Evolutionary conservation across 2,797 vertebrate species (phyloP), one percentile per base, ranked within the genome.

Genomic region (Phylloscopus collybita): DNA sequence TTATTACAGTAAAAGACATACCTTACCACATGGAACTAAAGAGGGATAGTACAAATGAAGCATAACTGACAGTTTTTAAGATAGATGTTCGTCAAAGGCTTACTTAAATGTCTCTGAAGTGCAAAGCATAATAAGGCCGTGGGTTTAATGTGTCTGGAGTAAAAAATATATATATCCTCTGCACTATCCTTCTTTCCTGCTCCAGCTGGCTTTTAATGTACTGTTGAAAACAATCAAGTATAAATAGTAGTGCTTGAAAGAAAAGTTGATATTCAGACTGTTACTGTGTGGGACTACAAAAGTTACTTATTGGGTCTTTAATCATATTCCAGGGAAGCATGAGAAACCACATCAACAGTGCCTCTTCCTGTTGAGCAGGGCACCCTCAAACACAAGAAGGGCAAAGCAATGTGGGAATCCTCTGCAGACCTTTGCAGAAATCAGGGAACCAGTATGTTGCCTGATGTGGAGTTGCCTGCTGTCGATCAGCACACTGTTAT

Each of bases 91-190:
- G 65, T 15, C 69, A 91, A 80, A 85, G 81, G 79, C 87, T 95
- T 92, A 57, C 64, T 93, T 92, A 96, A 93, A 93, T 88, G 42
- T 86, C 86, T 94, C 84, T 69, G 79, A 86, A 94, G 76, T 80
- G 42, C 74, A 78, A 94, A 80, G 71, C 27, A n/a, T 90, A 95
- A 91, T 94, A 87, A 66, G 36, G 30, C 65, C 81, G 84, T 93
- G 82, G 45, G 38, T 87, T 89, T 88, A 93, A 88, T 59, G 11
- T 56, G 72, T 92, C 56, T 91, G 45, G 44, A 80, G 70, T 66
- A 49, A 92, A 94, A 94, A 89, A 64, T 57, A 47, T 22, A 21
- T 64, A 54, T 54, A 80, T 86, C 30, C 59, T 66, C 42, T 70
- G 57, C 32, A 57, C 49, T 86, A 36, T 59, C 66, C 70, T 78